Evolutionary conservation across 1,140 invertebrate species (phyloP).

Genomic region (Physella acuta): DNA sequence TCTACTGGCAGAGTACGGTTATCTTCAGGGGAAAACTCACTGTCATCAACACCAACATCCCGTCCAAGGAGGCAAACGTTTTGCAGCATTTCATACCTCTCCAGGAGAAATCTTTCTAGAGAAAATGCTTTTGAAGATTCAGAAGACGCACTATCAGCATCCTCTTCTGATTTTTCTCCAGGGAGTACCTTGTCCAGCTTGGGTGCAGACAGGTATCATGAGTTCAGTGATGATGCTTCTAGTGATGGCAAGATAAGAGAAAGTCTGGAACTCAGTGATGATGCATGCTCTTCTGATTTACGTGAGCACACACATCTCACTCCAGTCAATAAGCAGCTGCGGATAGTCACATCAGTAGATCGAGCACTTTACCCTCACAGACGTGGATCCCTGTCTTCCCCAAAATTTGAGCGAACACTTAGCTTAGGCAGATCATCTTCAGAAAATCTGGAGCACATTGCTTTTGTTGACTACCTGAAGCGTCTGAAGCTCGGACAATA

Average conservation of each 20-base stretch:
- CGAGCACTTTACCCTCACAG: constrained; percentile 29
- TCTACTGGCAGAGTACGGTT: constrained; percentile 7
- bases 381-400: constrained; percentile 29
- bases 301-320: constrained; percentile 31
- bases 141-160: constrained; percentile 39
- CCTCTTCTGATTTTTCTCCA: constrained; percentile 43
- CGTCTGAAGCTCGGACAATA: constrained; percentile 43
- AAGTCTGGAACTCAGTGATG: constrained; percentile 43
- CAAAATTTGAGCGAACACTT: constrained; percentile 26
- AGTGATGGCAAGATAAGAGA: constrained; percentile 33
- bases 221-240: constrained; percentile 45
- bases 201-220: constrained; percentile 39
- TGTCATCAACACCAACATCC: constrained; percentile 27
- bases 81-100: constrained; percentile 4
- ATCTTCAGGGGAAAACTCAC: constrained; percentile 17
- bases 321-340: constrained; percentile 45
- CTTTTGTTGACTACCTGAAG: constrained; percentile 52
- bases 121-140: constrained; percentile 37
- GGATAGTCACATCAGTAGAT: constrained; percentile 47
- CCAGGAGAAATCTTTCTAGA: constrained; percentile 21
- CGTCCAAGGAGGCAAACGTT: constrained; percentile 9
- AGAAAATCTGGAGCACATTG: constrained; percentile 35
- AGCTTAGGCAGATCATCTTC: constrained; percentile 26
- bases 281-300: constrained; percentile 7
- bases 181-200: constrained; percentile 38